A percentile compares a stretch with the other conserved stretches of the same genome.
These are phyloP conservation scores for Myathropa florea DNA, from an alignment of 2,888 invertebrate genomes.

Conservation along the genomic window DNA sequence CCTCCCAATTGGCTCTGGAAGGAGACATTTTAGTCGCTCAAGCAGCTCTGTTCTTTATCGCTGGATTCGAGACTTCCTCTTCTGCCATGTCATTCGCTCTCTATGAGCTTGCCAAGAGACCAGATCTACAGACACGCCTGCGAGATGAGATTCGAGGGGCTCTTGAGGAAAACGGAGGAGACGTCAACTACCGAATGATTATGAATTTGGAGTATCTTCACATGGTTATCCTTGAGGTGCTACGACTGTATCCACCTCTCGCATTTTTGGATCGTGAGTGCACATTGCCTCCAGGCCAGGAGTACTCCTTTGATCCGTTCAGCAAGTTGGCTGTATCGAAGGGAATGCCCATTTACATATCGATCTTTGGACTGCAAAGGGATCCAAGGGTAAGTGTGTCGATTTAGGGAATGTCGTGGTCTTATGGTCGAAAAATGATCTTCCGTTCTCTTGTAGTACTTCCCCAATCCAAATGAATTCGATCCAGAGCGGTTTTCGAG, in stretches of 20 bases:
- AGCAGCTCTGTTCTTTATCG: conserved; percentile 79
- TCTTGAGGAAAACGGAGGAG: conserved; percentile 76
- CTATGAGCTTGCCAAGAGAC: conserved; percentile 80
- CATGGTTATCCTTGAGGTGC: conserved; percentile 78
- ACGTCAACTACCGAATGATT: conserved; percentile 79
- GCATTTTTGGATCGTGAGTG: conserved; percentile 80
- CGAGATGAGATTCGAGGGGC: conserved; percentile 80
- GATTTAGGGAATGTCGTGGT: background rate
- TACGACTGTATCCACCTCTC: conserved; percentile 79
- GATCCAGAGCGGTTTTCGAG: conserved; percentile 79
- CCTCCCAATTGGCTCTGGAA: conserved; percentile 75
- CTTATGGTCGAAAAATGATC: background rate
- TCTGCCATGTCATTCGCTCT: conserved; percentile 81
- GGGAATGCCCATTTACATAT: conserved; percentile 79
- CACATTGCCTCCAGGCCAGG: conserved; percentile 71
- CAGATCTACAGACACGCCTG: conserved; percentile 79
- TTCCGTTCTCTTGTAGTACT: conserved; percentile 74
- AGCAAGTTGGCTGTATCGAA: conserved; percentile 74
- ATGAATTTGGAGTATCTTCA: conserved; percentile 81
- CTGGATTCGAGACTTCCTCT: conserved; percentile 80
- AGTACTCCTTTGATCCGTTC: conserved; percentile 76
- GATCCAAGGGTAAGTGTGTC: conserved; percentile 76
- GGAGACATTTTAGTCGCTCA: conserved; percentile 79
- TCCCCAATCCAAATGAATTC: conserved; percentile 77
- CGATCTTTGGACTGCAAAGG: conserved; percentile 78